These are phyloP conservation scores for Hipposideros armiger DNA, from an alignment of 2,113 vertebrate species.

Conservation along the genomic window DNA sequence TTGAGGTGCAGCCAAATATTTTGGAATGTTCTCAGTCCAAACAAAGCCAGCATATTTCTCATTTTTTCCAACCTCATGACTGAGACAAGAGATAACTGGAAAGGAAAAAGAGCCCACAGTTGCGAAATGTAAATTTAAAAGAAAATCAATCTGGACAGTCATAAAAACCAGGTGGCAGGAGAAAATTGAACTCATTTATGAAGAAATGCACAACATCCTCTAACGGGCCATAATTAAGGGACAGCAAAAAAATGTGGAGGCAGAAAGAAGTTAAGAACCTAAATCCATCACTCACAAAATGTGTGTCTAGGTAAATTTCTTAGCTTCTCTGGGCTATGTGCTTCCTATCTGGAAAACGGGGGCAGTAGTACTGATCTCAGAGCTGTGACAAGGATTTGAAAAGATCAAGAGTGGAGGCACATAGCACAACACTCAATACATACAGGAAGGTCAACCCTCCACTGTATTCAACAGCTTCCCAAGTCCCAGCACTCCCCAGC, in stretches of 20 bases:
- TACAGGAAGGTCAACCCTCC: accelerated
- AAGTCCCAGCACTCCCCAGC: neutral
- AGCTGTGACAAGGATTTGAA: neutral
- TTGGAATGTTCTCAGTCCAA: slow-evolving; percentile 85
- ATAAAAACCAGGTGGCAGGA: slow-evolving; percentile 79
- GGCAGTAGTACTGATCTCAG: neutral
- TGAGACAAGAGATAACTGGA: slow-evolving; percentile 84
- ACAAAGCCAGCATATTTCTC: slow-evolving; percentile 84
- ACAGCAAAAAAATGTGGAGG: slow-evolving; percentile 28
- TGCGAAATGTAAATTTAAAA: slow-evolving; percentile 80
- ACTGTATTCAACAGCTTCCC: neutral
- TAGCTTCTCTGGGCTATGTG: neutral
- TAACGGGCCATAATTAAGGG: slow-evolving; percentile 10
- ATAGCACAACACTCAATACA: neutral
- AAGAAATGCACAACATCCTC: slow-evolving; percentile 64
- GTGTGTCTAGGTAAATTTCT: neutral
- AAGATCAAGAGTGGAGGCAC: neutral
- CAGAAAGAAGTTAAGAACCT: slow-evolving; percentile 3
- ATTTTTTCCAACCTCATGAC: slow-evolving; percentile 80
- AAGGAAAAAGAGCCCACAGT: slow-evolving; percentile 76
- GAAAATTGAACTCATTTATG: slow-evolving; percentile 21
- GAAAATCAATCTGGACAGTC: slow-evolving; percentile 67
- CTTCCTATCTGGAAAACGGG: neutral
- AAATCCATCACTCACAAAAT: neutral
- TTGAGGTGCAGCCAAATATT: slow-evolving; percentile 85